phyloP scores from a whole-genome alignment of 2,888 invertebrate genomes.

The Crepidodera aurea region DNA sequence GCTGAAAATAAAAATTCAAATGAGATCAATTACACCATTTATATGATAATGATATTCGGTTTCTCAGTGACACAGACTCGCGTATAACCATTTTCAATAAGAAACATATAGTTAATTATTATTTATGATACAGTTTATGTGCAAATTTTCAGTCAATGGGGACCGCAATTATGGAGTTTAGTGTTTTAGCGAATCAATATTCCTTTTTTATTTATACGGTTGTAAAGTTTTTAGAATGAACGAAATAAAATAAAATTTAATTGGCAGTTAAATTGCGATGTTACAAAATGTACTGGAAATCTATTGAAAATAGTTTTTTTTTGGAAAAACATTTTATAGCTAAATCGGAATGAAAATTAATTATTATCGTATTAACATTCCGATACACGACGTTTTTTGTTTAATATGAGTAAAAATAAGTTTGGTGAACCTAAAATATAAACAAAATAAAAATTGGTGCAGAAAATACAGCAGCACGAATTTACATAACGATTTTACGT shows the following conservation, averaged over 20 bases:
- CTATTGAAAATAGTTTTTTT: too few species aligned
- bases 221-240: neutral
- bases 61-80: slow-evolving; percentile 16
- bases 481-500: too few species aligned
- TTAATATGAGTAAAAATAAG: too few species aligned
- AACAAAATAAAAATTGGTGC: too few species aligned
- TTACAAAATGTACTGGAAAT: too few species aligned
- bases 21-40: slow-evolving; percentile 20
- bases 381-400: too few species aligned
- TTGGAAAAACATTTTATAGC: too few species aligned
- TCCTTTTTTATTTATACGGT: neutral
- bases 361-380: too few species aligned
- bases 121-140: slow-evolving; percentile 26
- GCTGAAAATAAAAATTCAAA: slow-evolving; percentile 22
- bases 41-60: slow-evolving; percentile 24
- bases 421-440: too few species aligned
- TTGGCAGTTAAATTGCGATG: neutral
- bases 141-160: slow-evolving; percentile 24
- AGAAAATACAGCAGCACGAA: too few species aligned
- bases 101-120: slow-evolving; percentile 25
- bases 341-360: too few species aligned
- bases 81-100: slow-evolving; percentile 16
- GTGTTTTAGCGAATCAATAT: slow-evolving; percentile 18
- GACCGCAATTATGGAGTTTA: slow-evolving; percentile 18
- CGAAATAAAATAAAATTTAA: slow-evolving; percentile 10